phyloP scores from a whole-genome alignment of 2,113 vertebrate species.

The Sigmodon hispidus region DNA sequence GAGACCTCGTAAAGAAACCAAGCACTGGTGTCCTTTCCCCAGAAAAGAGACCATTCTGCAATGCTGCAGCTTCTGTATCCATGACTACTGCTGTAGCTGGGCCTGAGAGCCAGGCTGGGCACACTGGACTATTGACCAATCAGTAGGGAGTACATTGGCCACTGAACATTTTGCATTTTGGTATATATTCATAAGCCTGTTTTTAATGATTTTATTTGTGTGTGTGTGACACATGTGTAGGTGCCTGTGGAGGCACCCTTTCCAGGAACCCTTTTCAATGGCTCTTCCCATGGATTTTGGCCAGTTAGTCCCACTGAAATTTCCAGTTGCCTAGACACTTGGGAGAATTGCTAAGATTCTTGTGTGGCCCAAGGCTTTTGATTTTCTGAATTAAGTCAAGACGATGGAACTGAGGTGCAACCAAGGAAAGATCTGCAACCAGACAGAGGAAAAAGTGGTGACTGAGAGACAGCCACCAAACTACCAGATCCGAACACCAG shows the following conservation, averaged over 20 bases:
- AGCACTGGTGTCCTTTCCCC: background rate
- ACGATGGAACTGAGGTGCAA: background rate
- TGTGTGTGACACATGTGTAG: background rate
- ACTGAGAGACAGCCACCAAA: fast-evolving
- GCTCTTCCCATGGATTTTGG: background rate
- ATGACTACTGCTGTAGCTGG: fast-evolving
- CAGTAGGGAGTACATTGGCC: fast-evolving
- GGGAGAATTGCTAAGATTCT: background rate
- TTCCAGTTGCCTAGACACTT: background rate
- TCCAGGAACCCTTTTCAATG: fast-evolving
- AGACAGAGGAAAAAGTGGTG: background rate
- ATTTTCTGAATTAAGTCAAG: background rate
- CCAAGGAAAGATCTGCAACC: background rate
- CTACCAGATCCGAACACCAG: background rate
- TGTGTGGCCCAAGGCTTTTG: background rate
- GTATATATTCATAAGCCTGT: background rate
- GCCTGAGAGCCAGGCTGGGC: background rate
- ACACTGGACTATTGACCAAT: fast-evolving
- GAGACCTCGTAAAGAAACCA: background rate
- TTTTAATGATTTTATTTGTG: background rate
- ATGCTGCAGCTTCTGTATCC: background rate
- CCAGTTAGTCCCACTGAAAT: background rate
- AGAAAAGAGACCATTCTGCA: background rate
- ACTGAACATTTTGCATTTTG: background rate
- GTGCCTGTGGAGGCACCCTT: background rate